phyloP scores from a whole-genome alignment of 2,797 vertebrate genomes.

The Taenioides sp. region DNA sequence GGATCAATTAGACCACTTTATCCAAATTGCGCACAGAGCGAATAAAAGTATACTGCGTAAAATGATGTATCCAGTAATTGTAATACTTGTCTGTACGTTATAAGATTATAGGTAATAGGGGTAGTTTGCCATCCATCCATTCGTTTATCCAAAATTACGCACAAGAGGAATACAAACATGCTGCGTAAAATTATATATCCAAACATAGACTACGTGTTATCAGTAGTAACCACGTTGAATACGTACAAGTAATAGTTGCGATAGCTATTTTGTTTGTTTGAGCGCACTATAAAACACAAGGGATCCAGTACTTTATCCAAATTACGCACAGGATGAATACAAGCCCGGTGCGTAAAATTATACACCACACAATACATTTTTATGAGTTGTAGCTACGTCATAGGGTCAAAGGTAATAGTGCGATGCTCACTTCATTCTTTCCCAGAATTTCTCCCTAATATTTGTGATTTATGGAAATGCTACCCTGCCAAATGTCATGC shows the following conservation, averaged over 20 bases:
- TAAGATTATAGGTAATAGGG: too few relatives aligned
- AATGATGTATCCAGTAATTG: not conserved
- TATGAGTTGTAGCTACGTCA: not conserved
- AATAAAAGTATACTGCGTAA: not conserved
- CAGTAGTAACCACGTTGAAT: not conserved
- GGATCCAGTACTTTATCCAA: not conserved
- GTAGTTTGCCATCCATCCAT: not conserved
- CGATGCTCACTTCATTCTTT: not conserved
- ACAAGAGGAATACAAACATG: not conserved
- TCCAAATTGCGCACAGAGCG: not conserved
- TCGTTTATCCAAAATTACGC: not conserved
- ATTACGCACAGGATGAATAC: not conserved
- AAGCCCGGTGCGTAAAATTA: not conserved
- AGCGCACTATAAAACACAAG: not conserved
- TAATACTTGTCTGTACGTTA: not conserved
- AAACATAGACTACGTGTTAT: too few relatives aligned
- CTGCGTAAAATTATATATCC: not conserved
- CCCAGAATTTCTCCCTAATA: not conserved
- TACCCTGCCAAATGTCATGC: conserved; percentile 34
- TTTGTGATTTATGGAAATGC: not conserved
- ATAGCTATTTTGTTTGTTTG: too few relatives aligned
- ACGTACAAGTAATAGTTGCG: too few relatives aligned
- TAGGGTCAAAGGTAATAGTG: not conserved
- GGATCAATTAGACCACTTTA: not conserved
- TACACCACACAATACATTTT: not conserved